These are phyloP conservation scores for Nephotettix cincticeps DNA, from an alignment of 1,140 invertebrate species.

Conservation along the genomic window DNA sequence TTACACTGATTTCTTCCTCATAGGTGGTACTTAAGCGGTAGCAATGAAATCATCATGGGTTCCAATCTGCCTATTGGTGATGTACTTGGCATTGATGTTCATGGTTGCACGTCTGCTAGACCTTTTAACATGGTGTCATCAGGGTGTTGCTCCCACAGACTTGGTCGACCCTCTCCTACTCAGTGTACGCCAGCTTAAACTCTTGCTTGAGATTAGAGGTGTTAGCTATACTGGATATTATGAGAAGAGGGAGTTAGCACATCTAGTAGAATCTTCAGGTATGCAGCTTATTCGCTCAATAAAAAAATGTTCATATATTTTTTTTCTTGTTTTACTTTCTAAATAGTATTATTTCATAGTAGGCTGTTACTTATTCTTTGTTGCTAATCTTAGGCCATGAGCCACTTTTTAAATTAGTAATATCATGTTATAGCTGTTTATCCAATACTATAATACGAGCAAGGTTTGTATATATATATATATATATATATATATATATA, in stretches of 20 bases:
- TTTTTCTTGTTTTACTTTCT: too few species aligned
- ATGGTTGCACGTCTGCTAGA: slow-evolving; percentile 39
- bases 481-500: too few species aligned
- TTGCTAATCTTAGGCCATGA: too few species aligned
- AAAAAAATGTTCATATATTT: too few species aligned
- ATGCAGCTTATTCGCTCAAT: slow-evolving; percentile 37
- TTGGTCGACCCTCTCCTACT: slow-evolving; percentile 52
- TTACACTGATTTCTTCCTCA: background rate
- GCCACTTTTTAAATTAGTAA: too few species aligned
- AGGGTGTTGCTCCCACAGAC: slow-evolving; percentile 38
- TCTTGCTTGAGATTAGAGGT: slow-evolving; percentile 52
- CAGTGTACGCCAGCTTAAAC: slow-evolving; percentile 53
- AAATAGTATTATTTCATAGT: too few species aligned
- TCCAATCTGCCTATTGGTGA: slow-evolving; percentile 35
- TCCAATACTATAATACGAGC: too few species aligned
- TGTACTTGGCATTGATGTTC: slow-evolving; percentile 40
- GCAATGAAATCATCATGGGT: slow-evolving; percentile 30
- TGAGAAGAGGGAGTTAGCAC: slow-evolving; percentile 53
- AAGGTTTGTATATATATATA: too few species aligned
- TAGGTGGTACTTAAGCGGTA: too few species aligned
- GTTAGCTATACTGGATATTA: slow-evolving; percentile 53
- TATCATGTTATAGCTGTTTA: too few species aligned
- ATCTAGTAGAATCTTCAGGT: slow-evolving; percentile 53
- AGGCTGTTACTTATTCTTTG: too few species aligned
- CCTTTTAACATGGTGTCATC: slow-evolving; percentile 40